Conservation (phyloP, 2,113 vertebrate species). For the Rostratula benghalensis region DNA sequence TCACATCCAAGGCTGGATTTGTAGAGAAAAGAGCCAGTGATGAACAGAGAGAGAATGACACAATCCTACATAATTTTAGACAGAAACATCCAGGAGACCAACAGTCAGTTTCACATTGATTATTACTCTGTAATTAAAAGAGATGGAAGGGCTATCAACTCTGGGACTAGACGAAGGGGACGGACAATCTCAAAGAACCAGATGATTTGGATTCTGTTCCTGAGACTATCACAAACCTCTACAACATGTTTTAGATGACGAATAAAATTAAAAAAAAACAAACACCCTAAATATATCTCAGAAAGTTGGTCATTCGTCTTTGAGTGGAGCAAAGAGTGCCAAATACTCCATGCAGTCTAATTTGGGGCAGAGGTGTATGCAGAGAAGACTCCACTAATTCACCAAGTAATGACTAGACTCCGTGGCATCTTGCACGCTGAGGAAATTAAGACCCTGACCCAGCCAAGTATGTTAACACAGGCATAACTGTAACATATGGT, state of each 20-base stretch:
- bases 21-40: neutral
- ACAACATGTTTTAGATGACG: neutral
- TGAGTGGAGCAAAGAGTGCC: neutral
- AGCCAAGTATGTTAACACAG: constrained; percentile 23
- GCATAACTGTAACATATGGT: constrained; percentile 35
- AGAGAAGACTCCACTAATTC: neutral
- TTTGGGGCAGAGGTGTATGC: neutral
- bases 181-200: neutral
- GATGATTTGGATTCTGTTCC: neutral
- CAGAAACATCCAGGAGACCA: neutral
- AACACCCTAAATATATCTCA: neutral
- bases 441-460: constrained; percentile 30
- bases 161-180: neutral
- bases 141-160: neutral
- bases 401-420: neutral
- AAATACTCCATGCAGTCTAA: neutral
- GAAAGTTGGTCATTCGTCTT: neutral
- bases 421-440: neutral
- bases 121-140: neutral
- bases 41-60: neutral
- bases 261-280: neutral
- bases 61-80: neutral
- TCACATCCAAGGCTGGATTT: neutral
- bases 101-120: neutral
- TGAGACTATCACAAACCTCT: neutral